phyloP scores from a whole-genome alignment of 2,888 invertebrate genomes.

The Watsonalla cultraria region DNA sequence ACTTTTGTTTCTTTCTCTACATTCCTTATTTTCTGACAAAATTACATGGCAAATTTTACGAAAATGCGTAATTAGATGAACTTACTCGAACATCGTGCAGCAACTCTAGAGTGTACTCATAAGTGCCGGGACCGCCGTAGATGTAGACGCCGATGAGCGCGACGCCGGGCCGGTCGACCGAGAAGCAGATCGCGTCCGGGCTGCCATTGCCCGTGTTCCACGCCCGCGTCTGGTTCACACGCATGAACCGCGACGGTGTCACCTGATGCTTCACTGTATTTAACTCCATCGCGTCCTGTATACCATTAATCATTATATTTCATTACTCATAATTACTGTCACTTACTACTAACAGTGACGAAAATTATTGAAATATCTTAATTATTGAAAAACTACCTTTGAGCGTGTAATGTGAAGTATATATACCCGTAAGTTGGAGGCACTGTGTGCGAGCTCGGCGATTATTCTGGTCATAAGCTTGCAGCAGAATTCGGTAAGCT shows the following conservation, averaged over 20 bases:
- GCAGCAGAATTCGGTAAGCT: conserved; percentile 83
- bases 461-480: conserved; percentile 89
- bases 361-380: no score
- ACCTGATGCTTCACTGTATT: conserved; percentile 86
- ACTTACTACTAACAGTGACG: no score
- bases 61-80: conserved; percentile 5
- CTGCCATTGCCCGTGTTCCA: conserved; percentile 99
- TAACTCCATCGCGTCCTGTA: conserved; percentile 84
- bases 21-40: no score
- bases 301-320: not conserved
- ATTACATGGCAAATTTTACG: no score
- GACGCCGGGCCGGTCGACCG: conserved; percentile 93
- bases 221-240: conserved; percentile 91
- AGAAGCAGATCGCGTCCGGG: conserved; percentile 97
- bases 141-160: conserved; percentile 93
- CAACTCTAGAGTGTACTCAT: conserved; percentile 94
- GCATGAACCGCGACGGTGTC: conserved; percentile 93
- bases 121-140: conserved; percentile 92
- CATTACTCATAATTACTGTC: not conserved
- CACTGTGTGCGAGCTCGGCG: conserved; percentile 84
- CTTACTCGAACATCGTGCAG: conserved; percentile 81
- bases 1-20: no score
- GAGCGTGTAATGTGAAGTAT: not conserved
- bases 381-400: no score
- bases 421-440: conserved; percentile 44